Evolutionary conservation across 2,888 invertebrate species (phyloP).

Genomic region (Pogonocherus hispidulus): DNA sequence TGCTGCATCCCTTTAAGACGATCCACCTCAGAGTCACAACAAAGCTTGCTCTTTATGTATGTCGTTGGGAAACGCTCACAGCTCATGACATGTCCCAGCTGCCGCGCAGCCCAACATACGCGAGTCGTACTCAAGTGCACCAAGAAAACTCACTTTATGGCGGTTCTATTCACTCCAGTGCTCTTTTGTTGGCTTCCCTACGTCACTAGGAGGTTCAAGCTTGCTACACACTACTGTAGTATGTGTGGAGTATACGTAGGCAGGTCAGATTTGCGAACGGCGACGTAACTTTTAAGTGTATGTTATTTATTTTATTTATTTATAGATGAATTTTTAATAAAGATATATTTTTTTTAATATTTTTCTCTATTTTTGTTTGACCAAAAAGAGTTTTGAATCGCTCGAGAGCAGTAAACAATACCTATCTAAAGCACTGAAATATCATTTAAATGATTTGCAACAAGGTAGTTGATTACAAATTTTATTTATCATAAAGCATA

Average conservation of each 20-base stretch:
- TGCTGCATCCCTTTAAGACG: too few species aligned
- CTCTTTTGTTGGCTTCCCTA: constrained; percentile 32
- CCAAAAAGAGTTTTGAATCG: too few species aligned
- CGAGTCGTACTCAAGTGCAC: constrained; percentile 3
- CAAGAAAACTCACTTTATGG: constrained; percentile 15
- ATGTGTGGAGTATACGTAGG: constrained; percentile 32
- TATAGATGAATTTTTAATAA: neutral
- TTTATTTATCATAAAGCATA: too few species aligned
- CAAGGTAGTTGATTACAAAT: too few species aligned
- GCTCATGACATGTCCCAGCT: constrained; percentile 35
- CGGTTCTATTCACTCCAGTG: constrained; percentile 8
- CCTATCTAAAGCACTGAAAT: too few species aligned
- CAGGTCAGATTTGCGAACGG: neutral
- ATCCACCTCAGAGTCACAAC: neutral
- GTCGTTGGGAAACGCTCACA: neutral
- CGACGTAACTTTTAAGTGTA: neutral
- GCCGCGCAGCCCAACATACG: constrained; percentile 22
- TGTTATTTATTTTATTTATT: neutral
- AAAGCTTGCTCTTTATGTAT: neutral
- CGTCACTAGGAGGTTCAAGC: neutral
- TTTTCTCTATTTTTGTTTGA: too few species aligned
- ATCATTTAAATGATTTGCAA: too few species aligned
- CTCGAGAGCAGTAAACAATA: too few species aligned
- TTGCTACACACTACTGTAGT: constrained; percentile 26
- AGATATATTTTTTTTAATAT: neutral